A percentile compares a stretch with the other conserved stretches of the same genome.
These are phyloP conservation scores for Ypsolopha sequella DNA, from an alignment of 2,888 invertebrate species.

Conservation along the genomic window DNA sequence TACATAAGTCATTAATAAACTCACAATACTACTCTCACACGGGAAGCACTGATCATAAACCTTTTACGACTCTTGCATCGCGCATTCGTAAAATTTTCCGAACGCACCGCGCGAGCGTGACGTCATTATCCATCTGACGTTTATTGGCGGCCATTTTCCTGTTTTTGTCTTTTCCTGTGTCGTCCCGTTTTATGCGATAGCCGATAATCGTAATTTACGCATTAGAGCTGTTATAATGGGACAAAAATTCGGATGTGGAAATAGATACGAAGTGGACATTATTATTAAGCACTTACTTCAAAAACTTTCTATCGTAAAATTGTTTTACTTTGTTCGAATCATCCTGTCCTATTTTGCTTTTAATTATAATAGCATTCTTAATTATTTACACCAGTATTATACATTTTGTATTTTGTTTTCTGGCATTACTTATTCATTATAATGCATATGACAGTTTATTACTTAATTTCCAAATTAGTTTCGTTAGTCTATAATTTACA, in stretches of 20 bases:
- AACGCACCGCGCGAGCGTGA: constrained; percentile 28
- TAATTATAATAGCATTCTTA: too few species aligned
- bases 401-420: too few species aligned
- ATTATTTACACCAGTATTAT: too few species aligned
- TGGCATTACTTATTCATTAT: too few species aligned
- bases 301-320: neutral
- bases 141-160: constrained; percentile 18
- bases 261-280: too few species aligned
- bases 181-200: constrained; percentile 4
- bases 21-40: neutral
- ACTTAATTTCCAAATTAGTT: neutral
- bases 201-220: constrained; percentile 8
- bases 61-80: constrained; percentile 50
- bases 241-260: neutral
- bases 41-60: constrained; percentile 39
- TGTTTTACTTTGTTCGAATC: too few species aligned
- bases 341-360: too few species aligned
- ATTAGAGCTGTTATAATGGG: constrained; percentile 1
- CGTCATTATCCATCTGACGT: constrained; percentile 25
- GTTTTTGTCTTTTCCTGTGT: constrained; percentile 7
- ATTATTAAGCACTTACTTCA: neutral
- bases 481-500: neutral
- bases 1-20: neutral
- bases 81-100: constrained; percentile 51
- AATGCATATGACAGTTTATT: neutral